phyloP scores from a whole-genome alignment of 2,113 vertebrate species.

The Leptocoma aspasia region DNA sequence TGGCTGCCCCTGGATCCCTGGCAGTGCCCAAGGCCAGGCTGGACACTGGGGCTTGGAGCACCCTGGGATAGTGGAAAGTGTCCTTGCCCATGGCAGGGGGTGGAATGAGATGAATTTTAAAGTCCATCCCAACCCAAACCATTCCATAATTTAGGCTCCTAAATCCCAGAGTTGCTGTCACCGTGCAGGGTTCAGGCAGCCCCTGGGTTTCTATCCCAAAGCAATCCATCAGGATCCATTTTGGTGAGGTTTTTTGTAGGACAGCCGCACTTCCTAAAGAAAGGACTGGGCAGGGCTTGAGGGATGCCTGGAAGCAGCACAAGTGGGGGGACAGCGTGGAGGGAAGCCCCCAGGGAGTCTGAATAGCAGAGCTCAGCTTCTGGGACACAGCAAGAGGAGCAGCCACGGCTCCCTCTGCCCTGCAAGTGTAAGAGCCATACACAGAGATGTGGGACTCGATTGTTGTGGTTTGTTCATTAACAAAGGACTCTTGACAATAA shows the following conservation, averaged over 20 bases:
- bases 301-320: background rate
- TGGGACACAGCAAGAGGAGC: fast-evolving
- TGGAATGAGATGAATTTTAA: background rate
- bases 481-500: no score
- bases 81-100: background rate
- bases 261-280: fast-evolving
- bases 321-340: background rate
- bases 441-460: no score
- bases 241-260: background rate
- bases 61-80: background rate
- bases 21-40: background rate
- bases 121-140: background rate
- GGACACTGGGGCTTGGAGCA: background rate
- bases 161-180: background rate
- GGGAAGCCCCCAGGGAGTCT: background rate
- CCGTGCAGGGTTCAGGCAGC: background rate
- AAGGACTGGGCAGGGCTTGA: background rate
- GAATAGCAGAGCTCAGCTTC: background rate
- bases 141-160: background rate
- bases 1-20: background rate
- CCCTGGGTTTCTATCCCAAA: background rate
- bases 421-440: no score
- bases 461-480: no score
- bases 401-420: background rate
- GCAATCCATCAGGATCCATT: fast-evolving